Percentiles rank a stretch among this genome's conserved stretches.
Evolutionary conservation across 2,113 vertebrate species (phyloP).

Genomic region (Alectura lathami): DNA sequence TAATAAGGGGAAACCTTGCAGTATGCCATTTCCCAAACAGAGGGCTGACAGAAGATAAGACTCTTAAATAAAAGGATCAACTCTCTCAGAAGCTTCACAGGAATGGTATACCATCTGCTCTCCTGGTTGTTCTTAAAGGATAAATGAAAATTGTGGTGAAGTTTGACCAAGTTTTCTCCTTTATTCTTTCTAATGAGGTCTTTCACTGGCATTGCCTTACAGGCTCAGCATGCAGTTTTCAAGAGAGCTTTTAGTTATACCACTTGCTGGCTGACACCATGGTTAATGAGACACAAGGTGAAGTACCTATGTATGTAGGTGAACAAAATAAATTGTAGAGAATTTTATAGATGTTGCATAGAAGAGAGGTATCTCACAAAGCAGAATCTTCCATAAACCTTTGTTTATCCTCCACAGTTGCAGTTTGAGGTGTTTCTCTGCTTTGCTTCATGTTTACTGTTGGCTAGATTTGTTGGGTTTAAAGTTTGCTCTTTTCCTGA

Average conservation of each 20-base stretch:
- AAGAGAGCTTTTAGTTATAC: background rate
- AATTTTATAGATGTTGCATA: background rate
- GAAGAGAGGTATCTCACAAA: background rate
- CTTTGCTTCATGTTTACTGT: background rate
- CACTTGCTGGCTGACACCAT: background rate
- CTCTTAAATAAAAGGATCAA: slow-evolving; percentile 40
- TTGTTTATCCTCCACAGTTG: background rate
- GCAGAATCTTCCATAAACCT: background rate
- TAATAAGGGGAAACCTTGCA: slow-evolving; percentile 13
- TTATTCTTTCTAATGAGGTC: background rate
- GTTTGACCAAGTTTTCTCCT: background rate
- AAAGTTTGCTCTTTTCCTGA: background rate
- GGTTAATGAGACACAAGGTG: background rate
- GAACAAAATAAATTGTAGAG: background rate
- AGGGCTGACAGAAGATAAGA: slow-evolving; percentile 24
- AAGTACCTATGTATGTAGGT: background rate
- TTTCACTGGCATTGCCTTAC: background rate
- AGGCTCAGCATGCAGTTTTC: background rate
- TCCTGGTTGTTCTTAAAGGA: slow-evolving; percentile 1
- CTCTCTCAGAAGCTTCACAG: slow-evolving; percentile 2
- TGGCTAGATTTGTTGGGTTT: background rate
- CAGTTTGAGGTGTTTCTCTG: background rate
- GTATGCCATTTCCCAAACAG: slow-evolving; percentile 21
- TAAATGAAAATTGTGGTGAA: slow-evolving; percentile 5
- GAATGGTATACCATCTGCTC: slow-evolving; percentile 46